Evolutionary conservation across 2,113 vertebrate genomes (phyloP), one percentile per base, ranked within the genome.

Genomic region (Lethenteron camtschaticum): DNA sequence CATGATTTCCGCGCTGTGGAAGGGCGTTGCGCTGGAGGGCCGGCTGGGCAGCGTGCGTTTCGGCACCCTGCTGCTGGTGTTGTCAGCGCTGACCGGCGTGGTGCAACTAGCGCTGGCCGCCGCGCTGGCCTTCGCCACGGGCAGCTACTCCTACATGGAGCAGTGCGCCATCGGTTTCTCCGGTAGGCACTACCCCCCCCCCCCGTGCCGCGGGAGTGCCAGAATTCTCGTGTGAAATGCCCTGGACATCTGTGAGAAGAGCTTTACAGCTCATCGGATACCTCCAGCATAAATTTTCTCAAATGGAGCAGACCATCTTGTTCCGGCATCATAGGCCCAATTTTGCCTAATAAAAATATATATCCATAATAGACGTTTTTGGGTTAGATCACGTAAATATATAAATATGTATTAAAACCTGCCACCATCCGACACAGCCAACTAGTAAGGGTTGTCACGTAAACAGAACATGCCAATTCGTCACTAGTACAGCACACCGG

Each of bases 1-100:
- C 75, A 96, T 97, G 90, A 76, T 71, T 3, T 97, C 91, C 57
- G 81, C 96, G 76, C 80, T 97, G 9, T 95, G 87, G 86, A 97
- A 96, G 72, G 91, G 94, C 9, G 76, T 82, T 1, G 77, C 70
- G 12, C 78, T 97, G 79, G 94, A 97, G 74, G 80, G 70, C 9
- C 83, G 78, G 56, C 78, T 97, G 66, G 87, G 86, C 9, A 85
- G 84, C 24, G 1, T 71, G 7, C 87, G 84, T 83, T 95, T 96
- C 77, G 77, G 81, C 11, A 88, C 83, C 60, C 9, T 90, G 71
- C 79, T 96, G 55, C 69, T 74, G 0, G 82, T 86, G 1, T 92
- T 96, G 77, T 87, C 89, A 24, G 59, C 90, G 18, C 79, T 95
- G 70, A 83, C 81, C 1, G 90, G 89, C 16, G 16, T 87, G 63